Conservation (phyloP, 2,113 vertebrate genomes). For the Phrynosoma platyrhinos region DNA sequence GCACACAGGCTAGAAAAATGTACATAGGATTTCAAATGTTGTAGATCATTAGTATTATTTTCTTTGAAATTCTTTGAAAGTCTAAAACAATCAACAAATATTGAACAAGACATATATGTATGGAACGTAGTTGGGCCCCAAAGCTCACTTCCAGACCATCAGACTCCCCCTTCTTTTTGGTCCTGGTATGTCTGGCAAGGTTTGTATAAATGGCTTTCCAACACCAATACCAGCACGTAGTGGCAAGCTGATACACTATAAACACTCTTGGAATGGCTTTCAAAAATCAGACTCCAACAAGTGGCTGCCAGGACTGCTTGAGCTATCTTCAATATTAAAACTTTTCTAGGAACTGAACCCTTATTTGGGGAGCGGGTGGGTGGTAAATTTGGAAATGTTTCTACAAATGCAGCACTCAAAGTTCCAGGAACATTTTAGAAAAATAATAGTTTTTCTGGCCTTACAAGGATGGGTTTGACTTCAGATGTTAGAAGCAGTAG, state of each 20-base stretch:
- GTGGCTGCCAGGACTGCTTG: background rate
- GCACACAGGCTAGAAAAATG: too few relatives aligned
- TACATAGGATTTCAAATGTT: too few relatives aligned
- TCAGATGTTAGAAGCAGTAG: background rate
- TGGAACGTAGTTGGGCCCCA: too few relatives aligned
- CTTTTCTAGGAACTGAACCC: background rate
- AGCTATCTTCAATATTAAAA: background rate
- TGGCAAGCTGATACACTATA: background rate
- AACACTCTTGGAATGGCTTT: background rate
- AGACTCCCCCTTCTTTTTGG: too few relatives aligned
- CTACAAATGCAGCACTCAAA: background rate
- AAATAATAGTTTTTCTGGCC: background rate
- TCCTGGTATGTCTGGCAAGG: background rate
- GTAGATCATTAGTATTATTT: too few relatives aligned
- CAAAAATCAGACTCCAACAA: background rate
- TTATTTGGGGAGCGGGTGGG: background rate
- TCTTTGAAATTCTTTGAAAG: too few relatives aligned
- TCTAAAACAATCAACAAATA: too few relatives aligned
- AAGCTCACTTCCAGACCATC: too few relatives aligned
- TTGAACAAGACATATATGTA: too few relatives aligned
- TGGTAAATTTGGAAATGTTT: background rate
- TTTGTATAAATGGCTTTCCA: background rate
- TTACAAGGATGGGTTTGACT: background rate
- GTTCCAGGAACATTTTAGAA: background rate
- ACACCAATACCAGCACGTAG: background rate